phyloP scores from a whole-genome alignment of 1,140 invertebrate genomes.

The Metaphire vulgaris region DNA sequence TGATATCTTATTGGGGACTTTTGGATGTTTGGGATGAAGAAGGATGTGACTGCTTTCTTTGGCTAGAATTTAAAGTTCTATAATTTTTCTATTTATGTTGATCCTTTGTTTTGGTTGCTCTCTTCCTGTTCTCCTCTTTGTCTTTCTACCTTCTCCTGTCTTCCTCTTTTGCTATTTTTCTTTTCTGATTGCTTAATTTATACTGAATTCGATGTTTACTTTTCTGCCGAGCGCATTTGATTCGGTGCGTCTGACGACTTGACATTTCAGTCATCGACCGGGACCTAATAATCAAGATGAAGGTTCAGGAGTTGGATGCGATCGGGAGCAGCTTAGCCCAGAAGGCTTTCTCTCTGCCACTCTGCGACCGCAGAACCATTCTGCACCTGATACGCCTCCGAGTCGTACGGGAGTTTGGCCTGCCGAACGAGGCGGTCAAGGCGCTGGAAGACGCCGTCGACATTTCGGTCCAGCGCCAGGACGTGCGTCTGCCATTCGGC shows the following conservation, averaged over 20 bases:
- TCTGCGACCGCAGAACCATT: slow-evolving; percentile 64
- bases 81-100: no score
- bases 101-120: no score
- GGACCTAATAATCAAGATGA: slow-evolving; percentile 66
- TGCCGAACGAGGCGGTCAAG: slow-evolving; percentile 83
- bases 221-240: no score
- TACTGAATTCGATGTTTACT: slow-evolving; percentile 2
- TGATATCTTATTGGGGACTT: no score
- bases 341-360: slow-evolving; percentile 58
- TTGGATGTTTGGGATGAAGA: no score
- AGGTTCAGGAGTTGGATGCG: slow-evolving; percentile 76
- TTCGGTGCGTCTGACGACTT: no score
- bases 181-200: no score
- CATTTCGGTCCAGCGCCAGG: not conserved
- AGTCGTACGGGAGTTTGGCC: slow-evolving; percentile 85
- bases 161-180: no score
- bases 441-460: not conserved
- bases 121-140: no score
- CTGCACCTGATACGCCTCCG: slow-evolving; percentile 71
- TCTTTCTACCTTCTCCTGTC: no score
- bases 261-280: slow-evolving; percentile 62
- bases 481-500: not conserved
- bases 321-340: slow-evolving; percentile 68
- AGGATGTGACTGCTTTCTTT: no score
- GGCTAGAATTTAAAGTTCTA: no score